A percentile compares a stretch with the other conserved stretches of the same genome.
Conservation (phyloP, 1,140 invertebrate species). For the Popillia japonica region DNA sequence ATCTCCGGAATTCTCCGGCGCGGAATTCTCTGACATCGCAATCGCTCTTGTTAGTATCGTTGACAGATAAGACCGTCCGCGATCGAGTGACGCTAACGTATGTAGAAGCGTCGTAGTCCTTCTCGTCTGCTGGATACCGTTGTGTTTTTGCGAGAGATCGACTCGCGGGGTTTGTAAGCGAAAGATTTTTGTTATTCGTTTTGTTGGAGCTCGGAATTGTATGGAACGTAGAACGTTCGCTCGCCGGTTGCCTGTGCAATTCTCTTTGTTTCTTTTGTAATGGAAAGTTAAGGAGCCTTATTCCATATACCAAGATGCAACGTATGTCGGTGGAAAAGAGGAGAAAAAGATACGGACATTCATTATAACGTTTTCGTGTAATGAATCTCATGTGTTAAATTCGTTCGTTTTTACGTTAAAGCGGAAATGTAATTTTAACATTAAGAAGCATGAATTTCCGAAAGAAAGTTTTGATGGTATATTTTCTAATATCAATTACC, state of each 20-base stretch:
- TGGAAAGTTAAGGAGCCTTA: constrained; percentile 4
- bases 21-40: constrained; percentile 43
- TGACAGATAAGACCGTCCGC: constrained; percentile 47
- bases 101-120: constrained; percentile 12
- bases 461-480: no score
- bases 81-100: constrained; percentile 43
- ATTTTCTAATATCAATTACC: no score
- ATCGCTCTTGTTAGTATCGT: constrained; percentile 48
- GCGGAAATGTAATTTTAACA: no score
- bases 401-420: no score
- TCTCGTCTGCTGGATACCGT: constrained; percentile 16
- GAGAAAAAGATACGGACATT: no score
- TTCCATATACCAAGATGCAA: background rate
- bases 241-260: background rate
- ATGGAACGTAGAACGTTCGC: background rate
- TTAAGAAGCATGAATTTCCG: no score
- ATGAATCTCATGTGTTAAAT: no score
- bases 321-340: no score
- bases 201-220: background rate
- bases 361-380: no score
- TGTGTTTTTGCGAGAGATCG: constrained; percentile 10
- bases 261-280: background rate
- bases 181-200: constrained; percentile 17
- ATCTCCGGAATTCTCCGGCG: constrained; percentile 38
- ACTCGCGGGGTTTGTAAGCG: background rate